These are phyloP conservation scores for Morelia viridis DNA, from an alignment of 2,797 vertebrate species.

Conservation along the genomic window DNA sequence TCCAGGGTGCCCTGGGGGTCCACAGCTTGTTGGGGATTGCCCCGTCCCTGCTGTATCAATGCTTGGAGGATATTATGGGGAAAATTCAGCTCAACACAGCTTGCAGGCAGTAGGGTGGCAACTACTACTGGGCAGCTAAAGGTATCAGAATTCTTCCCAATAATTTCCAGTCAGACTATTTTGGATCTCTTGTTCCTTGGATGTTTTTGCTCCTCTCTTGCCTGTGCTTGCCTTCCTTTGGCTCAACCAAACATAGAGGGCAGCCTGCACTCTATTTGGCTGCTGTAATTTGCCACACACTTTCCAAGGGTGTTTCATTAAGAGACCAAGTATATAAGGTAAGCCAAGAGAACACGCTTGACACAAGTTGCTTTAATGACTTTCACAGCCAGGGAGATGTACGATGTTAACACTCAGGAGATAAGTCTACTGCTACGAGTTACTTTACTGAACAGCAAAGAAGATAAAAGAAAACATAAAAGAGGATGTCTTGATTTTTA, in stretches of 20 bases:
- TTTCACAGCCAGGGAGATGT: slow-evolving; percentile 21
- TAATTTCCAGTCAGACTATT: not conserved
- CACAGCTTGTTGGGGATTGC: not conserved
- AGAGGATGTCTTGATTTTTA: slow-evolving; percentile 7
- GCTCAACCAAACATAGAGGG: slow-evolving; percentile 53
- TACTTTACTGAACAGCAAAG: slow-evolving; percentile 1
- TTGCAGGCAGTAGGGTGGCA: not conserved
- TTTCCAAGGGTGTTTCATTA: slow-evolving; percentile 65
- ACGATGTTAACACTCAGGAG: slow-evolving; percentile 40
- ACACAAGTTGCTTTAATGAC: slow-evolving; percentile 52
- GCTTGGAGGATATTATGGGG: not conserved
- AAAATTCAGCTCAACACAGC: not conserved
- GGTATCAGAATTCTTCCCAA: not conserved
- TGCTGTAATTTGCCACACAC: slow-evolving; percentile 35
- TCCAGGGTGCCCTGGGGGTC: not conserved
- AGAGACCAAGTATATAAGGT: slow-evolving; percentile 39
- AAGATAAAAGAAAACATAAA: not conserved
- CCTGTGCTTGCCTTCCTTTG: not conserved
- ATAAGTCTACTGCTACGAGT: slow-evolving; percentile 6
- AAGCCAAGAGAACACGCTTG: slow-evolving; percentile 16
- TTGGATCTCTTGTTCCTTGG: not conserved
- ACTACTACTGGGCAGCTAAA: not conserved
- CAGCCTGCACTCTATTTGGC: slow-evolving; percentile 36
- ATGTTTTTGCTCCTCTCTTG: not conserved
- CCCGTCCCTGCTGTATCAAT: not conserved